Conservation (phyloP, 2,113 vertebrate species). For the Myrmecophaga tridactyla region DNA sequence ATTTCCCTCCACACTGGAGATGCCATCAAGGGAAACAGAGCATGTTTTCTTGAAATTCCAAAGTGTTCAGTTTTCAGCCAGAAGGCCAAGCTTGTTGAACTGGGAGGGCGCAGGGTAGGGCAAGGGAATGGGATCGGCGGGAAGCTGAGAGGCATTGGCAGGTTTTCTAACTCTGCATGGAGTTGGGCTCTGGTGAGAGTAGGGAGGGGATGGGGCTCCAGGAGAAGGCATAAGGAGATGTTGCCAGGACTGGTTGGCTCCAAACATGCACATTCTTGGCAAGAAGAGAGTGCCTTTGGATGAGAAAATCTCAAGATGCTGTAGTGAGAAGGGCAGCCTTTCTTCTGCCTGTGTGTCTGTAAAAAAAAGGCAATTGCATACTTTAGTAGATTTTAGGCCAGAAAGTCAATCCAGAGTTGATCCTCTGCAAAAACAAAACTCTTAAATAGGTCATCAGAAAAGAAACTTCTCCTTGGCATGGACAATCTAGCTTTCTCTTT, state of each 20-base stretch:
- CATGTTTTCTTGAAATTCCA: slow-evolving; percentile 69
- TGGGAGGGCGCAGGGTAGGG: background rate
- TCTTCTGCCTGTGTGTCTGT: slow-evolving; percentile 28
- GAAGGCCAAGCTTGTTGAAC: slow-evolving; percentile 34
- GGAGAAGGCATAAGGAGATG: background rate
- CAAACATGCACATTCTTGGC: slow-evolving; percentile 47
- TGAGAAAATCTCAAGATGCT: slow-evolving; percentile 49
- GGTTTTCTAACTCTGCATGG: slow-evolving; percentile 23
- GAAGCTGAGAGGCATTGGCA: background rate
- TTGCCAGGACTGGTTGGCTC: slow-evolving; percentile 51
- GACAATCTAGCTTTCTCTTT: background rate
- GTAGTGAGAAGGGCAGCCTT: background rate
- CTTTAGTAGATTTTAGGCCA: slow-evolving; percentile 31
- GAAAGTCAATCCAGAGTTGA: background rate
- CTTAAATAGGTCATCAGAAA: background rate
- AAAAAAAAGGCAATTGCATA: slow-evolving; percentile 26
- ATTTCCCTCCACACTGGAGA: slow-evolving; percentile 55
- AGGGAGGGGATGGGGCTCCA: background rate
- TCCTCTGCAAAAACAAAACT: background rate
- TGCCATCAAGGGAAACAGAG: slow-evolving; percentile 61
- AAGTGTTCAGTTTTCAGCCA: slow-evolving; percentile 41
- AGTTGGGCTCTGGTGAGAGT: background rate
- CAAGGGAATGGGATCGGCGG: background rate
- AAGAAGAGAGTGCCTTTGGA: slow-evolving; percentile 8
- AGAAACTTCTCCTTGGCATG: background rate